Percentiles rank a stretch among this genome's conserved stretches.
Conservation (phyloP, 2,113 vertebrate genomes). For the Colistium nudipinnis region DNA sequence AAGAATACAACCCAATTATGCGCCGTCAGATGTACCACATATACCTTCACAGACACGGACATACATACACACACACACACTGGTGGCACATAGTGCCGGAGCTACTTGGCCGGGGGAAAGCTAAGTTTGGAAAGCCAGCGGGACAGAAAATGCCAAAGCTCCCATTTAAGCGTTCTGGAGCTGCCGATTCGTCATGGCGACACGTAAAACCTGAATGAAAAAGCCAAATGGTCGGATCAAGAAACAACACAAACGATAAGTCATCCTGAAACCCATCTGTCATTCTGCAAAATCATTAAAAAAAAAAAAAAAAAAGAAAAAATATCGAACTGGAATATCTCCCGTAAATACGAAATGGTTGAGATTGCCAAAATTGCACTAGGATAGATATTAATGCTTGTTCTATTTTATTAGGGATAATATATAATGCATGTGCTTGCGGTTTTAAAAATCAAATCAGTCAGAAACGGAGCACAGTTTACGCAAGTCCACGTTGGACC, state of each 20-base stretch:
- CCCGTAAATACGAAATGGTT: not conserved
- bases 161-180: constrained; percentile 22
- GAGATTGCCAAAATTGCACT: not conserved
- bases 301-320: too few relatives aligned
- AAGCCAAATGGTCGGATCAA: constrained; percentile 33
- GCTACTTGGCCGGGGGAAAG: not conserved
- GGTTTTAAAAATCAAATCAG: not conserved
- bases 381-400: not conserved
- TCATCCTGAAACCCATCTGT: constrained; percentile 26
- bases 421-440: not conserved
- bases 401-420: not conserved
- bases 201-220: constrained; percentile 46
- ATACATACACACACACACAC: constrained; percentile 10
- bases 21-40: not conserved
- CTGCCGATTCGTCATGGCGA: constrained; percentile 24
- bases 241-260: constrained; percentile 46
- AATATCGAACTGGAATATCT: not conserved
- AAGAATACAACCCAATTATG: not conserved
- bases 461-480: too few relatives aligned
- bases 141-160: constrained; percentile 31
- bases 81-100: not conserved
- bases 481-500: too few relatives aligned
- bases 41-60: constrained; percentile 7
- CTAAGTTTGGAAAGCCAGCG: constrained; percentile 9
- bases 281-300: constrained; percentile 22